phyloP scores from a whole-genome alignment of 2,888 invertebrate species.

The Coelinius sp. region DNA sequence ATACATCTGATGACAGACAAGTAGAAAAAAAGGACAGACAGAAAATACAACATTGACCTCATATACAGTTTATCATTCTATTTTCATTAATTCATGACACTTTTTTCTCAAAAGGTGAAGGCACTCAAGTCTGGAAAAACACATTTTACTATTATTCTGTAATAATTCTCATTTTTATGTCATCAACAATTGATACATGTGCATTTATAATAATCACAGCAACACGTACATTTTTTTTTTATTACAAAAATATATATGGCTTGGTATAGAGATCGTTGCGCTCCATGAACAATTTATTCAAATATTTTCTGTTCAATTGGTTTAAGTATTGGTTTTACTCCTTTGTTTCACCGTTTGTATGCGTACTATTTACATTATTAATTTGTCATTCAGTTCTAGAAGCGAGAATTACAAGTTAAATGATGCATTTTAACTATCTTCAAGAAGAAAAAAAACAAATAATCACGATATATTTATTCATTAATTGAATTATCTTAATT shows the following conservation, averaged over 20 bases:
- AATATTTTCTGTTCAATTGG: background rate
- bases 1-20: background rate
- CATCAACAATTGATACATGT: slow-evolving; percentile 19
- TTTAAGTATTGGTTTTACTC: background rate
- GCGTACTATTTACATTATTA: slow-evolving; percentile 3
- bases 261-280: background rate
- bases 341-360: background rate
- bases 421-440: background rate
- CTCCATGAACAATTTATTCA: background rate
- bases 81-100: background rate
- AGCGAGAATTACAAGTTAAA: background rate
- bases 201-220: slow-evolving; percentile 17
- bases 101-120: slow-evolving; percentile 10
- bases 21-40: background rate
- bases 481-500: background rate
- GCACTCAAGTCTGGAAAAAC: slow-evolving; percentile 15
- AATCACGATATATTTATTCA: background rate
- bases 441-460: background rate
- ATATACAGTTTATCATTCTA: slow-evolving; percentile 5
- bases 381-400: background rate
- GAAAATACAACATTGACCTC: background rate
- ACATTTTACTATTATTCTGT: slow-evolving; percentile 7
- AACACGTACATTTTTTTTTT: slow-evolving; percentile 10
- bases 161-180: background rate
- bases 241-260: slow-evolving; percentile 17